Evolutionary conservation across 2,113 vertebrate genomes (phyloP), one percentile per base, ranked within the genome.

Genomic region (Brachirus orientalis): DNA sequence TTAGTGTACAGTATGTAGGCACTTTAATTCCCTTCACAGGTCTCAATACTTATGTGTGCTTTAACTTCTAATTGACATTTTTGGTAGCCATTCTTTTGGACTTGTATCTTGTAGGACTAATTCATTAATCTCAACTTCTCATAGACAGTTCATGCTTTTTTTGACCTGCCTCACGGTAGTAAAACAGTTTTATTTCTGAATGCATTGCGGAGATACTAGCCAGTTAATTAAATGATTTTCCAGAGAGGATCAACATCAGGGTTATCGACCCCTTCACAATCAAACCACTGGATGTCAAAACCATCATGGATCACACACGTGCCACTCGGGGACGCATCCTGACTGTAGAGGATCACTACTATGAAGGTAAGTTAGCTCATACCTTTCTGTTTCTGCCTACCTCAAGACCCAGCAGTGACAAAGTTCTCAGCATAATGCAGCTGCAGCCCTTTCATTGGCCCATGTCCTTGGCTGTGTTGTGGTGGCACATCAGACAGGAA

Each of bases 301-400:
- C 94, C 74, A 97, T 98, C 82, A 92, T 95, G 0, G 95, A 96
- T 65, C 94, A 88, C 33, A 93, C 95, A 38, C 94, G 93, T n/a
- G 93, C 89, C 1, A 98, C 97, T 70, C 95, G 95, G 77, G 95
- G 96, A 75, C 92, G 95, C 62, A 92, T 98, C 83, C 88, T 98
- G 80, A 97, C 95, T 0, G 96, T 98, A 72, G 97, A 98, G 72
- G 97, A 98, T 79, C 97, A 98, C 83, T 98, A 98, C 85, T 93
- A 94, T 1, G 96, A 98, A 92, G 96, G 97, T 96, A 80, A 63
- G 79, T 14, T 18, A 45, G 7, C 4, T 63, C 16, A 35, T 16
- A 22, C 41, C 35, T 16, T 55, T 61, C 43, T 63, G 37, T 28
- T 54, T 57, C 69, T 80, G 43, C 72, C 79, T 89, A 73, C 35